Base-by-base conservation (phyloP, 1,140 invertebrate species). In the Gryon sp. region DNA sequence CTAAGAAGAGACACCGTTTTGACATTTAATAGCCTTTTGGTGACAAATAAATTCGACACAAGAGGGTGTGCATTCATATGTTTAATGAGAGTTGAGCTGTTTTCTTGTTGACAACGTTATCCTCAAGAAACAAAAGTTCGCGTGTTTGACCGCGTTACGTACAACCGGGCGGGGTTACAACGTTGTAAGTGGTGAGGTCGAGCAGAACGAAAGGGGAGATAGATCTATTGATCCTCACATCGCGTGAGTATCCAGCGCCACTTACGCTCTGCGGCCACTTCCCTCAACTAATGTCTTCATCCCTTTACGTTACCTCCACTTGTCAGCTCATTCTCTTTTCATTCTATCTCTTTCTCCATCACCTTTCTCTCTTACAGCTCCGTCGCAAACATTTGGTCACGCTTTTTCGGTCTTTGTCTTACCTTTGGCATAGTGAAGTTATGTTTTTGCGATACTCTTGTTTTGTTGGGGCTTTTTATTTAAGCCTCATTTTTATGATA, bases 281-380 rank as follows among this genome's bases (percentile, higher is more conserved):
- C 60, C 63, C 73, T 28, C 69, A 84, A 84, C 82, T 84, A 86
- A 88, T 86, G 84, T 87, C 85, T 87, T 84, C 82, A 87, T 88
- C 81, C 76, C 65, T 80, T 77, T 76, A 45, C 63, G n/a, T 59
- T 30, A 63, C 63, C 63, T 76, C 73, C 73, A 76, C 76, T 78
- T 78, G 69, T 73, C 69, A 52, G 52, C 75, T 55, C 41, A 11
- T 19, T 46, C 6, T 38, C 16, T 48, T 52, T 26, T 26, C 4
- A 12, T 8, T 28, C 26, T 1, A 30, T 28, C 14, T 11, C 41
- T 45, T 40, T 59, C 50, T n/a, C n/a, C n/a, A n/a, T n/a, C n/a
- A n/a, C n/a, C 50, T 22, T 12, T 45, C 34, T 16, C 43, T 41
- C 9, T 34, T 34, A 34, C 11, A 11, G 26, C 8, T n/a, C 26